Evolutionary conservation across 30 jellyfish, hydroid and myxozoan species (phyloP), one percentile per base, ranked within the genome.

Genomic region (Turritopsis rubra): DNA sequence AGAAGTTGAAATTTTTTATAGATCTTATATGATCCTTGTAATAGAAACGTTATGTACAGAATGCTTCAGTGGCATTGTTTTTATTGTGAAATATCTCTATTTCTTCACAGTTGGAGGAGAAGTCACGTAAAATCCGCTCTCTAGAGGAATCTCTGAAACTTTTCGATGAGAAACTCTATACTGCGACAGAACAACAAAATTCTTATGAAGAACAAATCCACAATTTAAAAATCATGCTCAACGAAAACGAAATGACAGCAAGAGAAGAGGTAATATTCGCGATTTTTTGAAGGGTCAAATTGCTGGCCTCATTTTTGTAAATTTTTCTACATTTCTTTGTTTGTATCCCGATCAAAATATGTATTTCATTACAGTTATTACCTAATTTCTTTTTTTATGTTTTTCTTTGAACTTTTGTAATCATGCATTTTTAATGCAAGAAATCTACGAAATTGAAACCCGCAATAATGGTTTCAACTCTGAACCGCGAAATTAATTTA

Each of bases 41-140:
- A n/a, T 0, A 0, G 73, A 60, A 21, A 60, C 73, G 72, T n/a
- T 54, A n/a, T 54, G n/a, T 16, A n/a, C 18, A 54, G 72, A 18
- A 54, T 60, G 22, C 73, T 60, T 23, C 73, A 0, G 73, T n/a
- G n/a, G 60, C 60, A 5, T 41, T 13, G 60, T 3, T 41, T 5
- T 41, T 13, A 5, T 13, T 41, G 5, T 13, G 13, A 41, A 41
- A 74, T 74, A 22, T 20, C 27, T 41, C 72, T 74, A 7, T n/a
- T 74, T 74, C 23, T 23, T 29, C 65, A 74, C 23, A 92, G 98
- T 92, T 92, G 52, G 98, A 92, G 29, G 96, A 92, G 53, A 92
- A 85, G 76, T 21, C 96, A 7, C 85, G 95, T 16, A 70, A 85
- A 54, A 92, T 84, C 52, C 87, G 84, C 65, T 91, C 85, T 53